Base-by-base conservation (phyloP, 1,140 invertebrate species). In the Pseudachorutes palmiensis region DNA sequence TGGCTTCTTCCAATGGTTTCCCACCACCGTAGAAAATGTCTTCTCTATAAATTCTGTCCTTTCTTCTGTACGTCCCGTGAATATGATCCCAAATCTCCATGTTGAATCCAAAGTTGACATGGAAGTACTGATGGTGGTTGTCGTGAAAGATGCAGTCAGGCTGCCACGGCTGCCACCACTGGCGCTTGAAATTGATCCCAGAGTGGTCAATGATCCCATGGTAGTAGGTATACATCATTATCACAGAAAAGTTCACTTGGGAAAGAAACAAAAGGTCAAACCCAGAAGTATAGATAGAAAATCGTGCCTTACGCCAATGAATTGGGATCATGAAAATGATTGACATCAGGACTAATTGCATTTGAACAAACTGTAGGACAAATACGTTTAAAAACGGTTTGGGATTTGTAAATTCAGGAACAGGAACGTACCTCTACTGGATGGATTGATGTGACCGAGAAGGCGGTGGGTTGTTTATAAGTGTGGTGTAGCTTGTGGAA, bases 181-280 rank as follows among this genome's bases (percentile, higher is more conserved):
- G 77, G 0, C 85, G 78, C 75, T 87, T 87, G 77, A 89, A 87
- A 75, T 86, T 84, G 67, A 89, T 83, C 28, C 88, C 87, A 0
- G 87, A 88, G 78, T 89, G 88, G 75, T 87, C 85, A 64, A 89
- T 82, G 73, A 89, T 87, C 1, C 86, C 87, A 69, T 89, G 86
- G 76, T 87, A 88, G 75, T 87, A 89, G 51, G 82, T 83, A 77
- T 88, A 88, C 2, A 86, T 70, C 0, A 80, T 78, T 1, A 86
- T 76, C 0, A 74, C 65, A 68, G 81, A 84, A 75, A 83, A 86
- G 1, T 82, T 78, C 12, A 82, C 85, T 86, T 76, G 80, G 82
- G 65, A 64, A 71, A 55, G 36, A 51, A 66, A 61, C 64, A 70
- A 63, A 60, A 68, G 31, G 68, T 68, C 29, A n/a, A n/a, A n/a